Evolutionary conservation across 2,888 invertebrate species (phyloP).

Genomic region (Axea sp.): DNA sequence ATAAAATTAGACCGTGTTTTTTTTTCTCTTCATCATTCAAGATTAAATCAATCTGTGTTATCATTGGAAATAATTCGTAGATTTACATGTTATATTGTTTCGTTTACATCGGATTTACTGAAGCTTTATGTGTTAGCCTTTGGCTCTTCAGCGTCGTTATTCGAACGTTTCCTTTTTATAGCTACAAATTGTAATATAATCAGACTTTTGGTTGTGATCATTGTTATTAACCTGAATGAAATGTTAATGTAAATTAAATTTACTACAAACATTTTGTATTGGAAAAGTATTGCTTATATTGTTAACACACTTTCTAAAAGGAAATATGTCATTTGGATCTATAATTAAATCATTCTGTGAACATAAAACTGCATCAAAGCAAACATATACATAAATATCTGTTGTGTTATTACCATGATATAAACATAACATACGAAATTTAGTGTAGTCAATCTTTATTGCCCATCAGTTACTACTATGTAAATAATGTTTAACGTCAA

Average conservation of each 20-base stretch:
- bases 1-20: conserved; percentile 43
- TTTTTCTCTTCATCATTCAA: conserved; percentile 24
- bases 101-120: too few relatives aligned
- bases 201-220: too few relatives aligned
- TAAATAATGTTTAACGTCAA: background rate
- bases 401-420: conserved; percentile 9
- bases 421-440: conserved; percentile 29
- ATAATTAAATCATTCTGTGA: conserved; percentile 3
- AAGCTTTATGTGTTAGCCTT: too few relatives aligned
- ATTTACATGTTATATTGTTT: conserved; percentile 8
- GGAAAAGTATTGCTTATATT: too few relatives aligned
- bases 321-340: background rate
- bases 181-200: too few relatives aligned
- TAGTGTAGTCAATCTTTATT: background rate
- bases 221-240: too few relatives aligned
- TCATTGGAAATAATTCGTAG: conserved; percentile 2
- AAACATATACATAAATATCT: conserved; percentile 2
- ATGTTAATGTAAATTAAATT: too few relatives aligned
- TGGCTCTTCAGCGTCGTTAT: too few relatives aligned
- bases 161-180: too few relatives aligned
- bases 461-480: conserved; percentile 9
- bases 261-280: too few relatives aligned
- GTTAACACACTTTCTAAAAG: too few relatives aligned
- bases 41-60: conserved; percentile 20
- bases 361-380: conserved; percentile 15